phyloP scores from a whole-genome alignment of 2,113 vertebrate genomes.

The Pseudonaja textilis region DNA sequence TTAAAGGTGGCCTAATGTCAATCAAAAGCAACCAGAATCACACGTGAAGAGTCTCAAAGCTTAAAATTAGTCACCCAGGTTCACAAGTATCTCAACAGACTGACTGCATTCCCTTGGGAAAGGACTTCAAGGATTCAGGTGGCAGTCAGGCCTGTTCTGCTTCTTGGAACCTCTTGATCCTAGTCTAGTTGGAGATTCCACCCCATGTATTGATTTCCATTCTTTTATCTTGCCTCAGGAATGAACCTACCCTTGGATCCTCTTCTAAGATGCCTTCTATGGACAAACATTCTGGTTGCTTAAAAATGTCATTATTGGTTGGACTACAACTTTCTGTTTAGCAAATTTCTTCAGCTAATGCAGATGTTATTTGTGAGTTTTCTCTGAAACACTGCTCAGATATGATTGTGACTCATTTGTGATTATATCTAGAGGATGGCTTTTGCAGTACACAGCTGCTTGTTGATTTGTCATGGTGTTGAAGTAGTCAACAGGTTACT shows the following conservation, averaged over 20 bases:
- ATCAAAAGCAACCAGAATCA: neutral
- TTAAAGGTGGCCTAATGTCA: neutral
- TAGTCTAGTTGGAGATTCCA: neutral
- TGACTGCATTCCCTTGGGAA: neutral
- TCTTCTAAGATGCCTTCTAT: neutral
- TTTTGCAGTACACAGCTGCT: neutral
- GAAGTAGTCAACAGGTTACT: neutral
- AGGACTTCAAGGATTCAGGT: neutral
- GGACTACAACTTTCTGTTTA: neutral
- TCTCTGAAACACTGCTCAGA: neutral
- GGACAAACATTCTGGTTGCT: no score
- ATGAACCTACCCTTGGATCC: neutral
- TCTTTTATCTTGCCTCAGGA: no score
- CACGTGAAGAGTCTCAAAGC: neutral
- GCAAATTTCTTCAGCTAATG: neutral
- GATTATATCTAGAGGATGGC: slow-evolving; percentile 7
- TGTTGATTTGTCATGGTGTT: neutral
- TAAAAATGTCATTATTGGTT: neutral
- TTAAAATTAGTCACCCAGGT: neutral
- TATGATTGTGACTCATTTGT: neutral
- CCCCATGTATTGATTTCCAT: neutral
- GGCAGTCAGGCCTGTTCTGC: neutral
- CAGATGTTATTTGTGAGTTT: neutral
- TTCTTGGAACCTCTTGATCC: neutral
- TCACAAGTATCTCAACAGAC: neutral